A percentile compares a stretch with the other conserved stretches of the same genome.
Evolutionary conservation across 2,888 invertebrate species (phyloP).

Genomic region (Volucella zonaria): DNA sequence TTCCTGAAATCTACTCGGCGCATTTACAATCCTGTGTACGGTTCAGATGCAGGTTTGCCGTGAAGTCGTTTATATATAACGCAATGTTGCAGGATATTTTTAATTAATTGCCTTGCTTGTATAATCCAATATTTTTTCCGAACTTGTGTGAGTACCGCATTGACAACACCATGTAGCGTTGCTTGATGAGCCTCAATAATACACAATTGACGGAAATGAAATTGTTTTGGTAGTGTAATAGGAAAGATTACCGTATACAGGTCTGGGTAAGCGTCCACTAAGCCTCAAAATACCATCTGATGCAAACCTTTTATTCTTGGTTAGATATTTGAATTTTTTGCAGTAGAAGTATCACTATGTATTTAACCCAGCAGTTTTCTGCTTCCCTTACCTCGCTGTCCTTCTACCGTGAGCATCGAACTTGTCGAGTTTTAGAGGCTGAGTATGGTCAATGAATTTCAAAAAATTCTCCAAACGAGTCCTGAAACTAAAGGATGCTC

Average conservation of each 20-base stretch:
- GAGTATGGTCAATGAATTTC: too few relatives aligned
- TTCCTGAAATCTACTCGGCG: conserved; percentile 15
- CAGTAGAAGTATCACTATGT: too few relatives aligned
- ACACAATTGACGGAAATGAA: conserved; percentile 47
- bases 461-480: too few relatives aligned
- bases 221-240: conserved; percentile 44
- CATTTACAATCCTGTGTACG: not conserved
- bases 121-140: conserved; percentile 64
- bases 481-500: too few relatives aligned
- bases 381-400: too few relatives aligned
- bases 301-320: too few relatives aligned
- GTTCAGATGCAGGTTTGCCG: conserved; percentile 27
- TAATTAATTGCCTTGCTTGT: conserved; percentile 31
- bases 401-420: too few relatives aligned
- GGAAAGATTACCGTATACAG: too few relatives aligned
- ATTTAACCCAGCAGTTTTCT: too few relatives aligned
- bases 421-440: too few relatives aligned
- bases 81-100: conserved; percentile 9
- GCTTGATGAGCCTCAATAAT: conserved; percentile 54
- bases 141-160: conserved; percentile 49
- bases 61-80: conserved; percentile 14
- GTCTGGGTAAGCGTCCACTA: not conserved
- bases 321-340: too few relatives aligned
- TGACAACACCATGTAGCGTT: conserved; percentile 52
- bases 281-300: too few relatives aligned